A percentile compares a stretch with the other conserved stretches of the same genome.
Evolutionary conservation across 1,140 invertebrate genomes (phyloP).

Genomic region (Nautilus pompilius): DNA sequence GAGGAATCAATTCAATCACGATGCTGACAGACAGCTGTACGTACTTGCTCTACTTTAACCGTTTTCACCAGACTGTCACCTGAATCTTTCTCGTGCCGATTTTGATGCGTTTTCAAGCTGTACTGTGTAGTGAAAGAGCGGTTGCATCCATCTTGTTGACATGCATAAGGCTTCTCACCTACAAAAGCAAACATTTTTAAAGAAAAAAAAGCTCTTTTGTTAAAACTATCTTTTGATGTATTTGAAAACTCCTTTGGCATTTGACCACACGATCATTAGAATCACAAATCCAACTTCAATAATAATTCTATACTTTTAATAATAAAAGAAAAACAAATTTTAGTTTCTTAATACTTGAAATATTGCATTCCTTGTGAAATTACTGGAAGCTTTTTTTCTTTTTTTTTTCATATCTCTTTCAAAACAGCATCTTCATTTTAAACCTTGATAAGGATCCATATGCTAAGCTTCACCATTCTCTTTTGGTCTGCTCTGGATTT

Average conservation of each 20-base stretch:
- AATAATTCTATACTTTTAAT: no score
- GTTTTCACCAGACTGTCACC: slow-evolving; percentile 8
- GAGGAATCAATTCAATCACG: background rate
- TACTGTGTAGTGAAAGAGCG: slow-evolving; percentile 86
- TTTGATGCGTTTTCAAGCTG: slow-evolving; percentile 75
- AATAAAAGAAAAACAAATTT: no score
- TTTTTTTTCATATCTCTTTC: no score
- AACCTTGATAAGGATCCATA: no score
- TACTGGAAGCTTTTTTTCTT: no score
- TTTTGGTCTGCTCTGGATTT: no score
- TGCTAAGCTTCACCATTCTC: no score
- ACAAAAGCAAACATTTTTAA: background rate
- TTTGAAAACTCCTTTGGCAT: background rate
- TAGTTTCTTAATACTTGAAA: no score
- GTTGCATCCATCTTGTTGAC: slow-evolving; percentile 76
- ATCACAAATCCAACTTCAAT: background rate
- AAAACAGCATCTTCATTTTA: no score
- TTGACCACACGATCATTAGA: background rate
- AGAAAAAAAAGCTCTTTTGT: background rate
- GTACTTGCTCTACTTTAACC: slow-evolving; percentile 1
- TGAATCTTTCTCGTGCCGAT: slow-evolving; percentile 59
- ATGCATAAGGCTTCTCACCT: slow-evolving; percentile 57
- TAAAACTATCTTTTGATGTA: background rate
- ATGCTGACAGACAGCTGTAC: slow-evolving; percentile 5
- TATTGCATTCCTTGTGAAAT: no score